Percentiles rank a stretch among this genome's conserved stretches.
Evolutionary conservation across 2,888 invertebrate species (phyloP).

Genomic region (Eupsilia transversa): DNA sequence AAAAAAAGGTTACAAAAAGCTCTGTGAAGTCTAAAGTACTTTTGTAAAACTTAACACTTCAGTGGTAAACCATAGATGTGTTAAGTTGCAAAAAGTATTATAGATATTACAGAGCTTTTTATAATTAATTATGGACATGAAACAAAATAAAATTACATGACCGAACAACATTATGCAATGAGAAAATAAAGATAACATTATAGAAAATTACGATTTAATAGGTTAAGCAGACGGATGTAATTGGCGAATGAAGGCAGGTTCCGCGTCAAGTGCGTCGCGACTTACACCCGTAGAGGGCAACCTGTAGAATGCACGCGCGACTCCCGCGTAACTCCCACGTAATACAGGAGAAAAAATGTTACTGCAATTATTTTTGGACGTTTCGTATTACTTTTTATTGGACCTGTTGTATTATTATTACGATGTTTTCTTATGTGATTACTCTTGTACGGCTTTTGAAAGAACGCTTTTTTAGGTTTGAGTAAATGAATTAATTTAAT

Average conservation of each 20-base stretch:
- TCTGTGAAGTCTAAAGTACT: constrained; percentile 20
- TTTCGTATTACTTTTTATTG: constrained; percentile 67
- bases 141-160: constrained; percentile 17
- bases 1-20: constrained; percentile 18
- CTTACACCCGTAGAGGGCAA: constrained; percentile 78
- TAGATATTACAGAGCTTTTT: too few species aligned
- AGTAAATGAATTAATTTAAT: constrained; percentile 37
- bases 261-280: constrained; percentile 74
- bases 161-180: constrained; percentile 49
- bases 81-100: too few species aligned
- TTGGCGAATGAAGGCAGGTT: constrained; percentile 62
- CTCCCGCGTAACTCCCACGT: constrained; percentile 66
- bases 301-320: constrained; percentile 82
- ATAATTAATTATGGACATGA: constrained; percentile 17
- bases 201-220: constrained; percentile 75
- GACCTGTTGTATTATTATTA: constrained; percentile 63
- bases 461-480: constrained; percentile 21
- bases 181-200: constrained; percentile 53
- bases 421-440: constrained; percentile 46
- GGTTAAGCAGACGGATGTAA: constrained; percentile 80
- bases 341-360: constrained; percentile 54
- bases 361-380: constrained; percentile 67
- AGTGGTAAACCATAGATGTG: too few species aligned
- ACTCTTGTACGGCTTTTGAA: constrained; percentile 42
- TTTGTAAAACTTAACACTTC: constrained; percentile 17